These are phyloP conservation scores for Venturia canescens DNA, from an alignment of 1,140 invertebrate genomes.

Conservation along the genomic window DNA sequence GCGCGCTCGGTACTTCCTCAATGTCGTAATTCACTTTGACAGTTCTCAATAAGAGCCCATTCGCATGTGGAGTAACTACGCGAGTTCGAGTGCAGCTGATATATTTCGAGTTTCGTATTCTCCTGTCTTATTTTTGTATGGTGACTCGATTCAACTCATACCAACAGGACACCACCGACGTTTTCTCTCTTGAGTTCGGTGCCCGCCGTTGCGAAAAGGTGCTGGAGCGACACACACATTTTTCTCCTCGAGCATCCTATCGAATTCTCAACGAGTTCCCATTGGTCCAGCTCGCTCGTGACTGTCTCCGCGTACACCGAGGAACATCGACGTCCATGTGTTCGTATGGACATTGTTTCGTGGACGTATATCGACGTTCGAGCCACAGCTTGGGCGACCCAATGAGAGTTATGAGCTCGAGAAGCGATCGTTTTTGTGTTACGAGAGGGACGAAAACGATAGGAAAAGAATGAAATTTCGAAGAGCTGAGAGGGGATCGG, in stretches of 20 bases:
- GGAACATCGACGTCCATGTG: not conserved
- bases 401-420: constrained; percentile 7
- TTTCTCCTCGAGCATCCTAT: not conserved
- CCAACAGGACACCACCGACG: not conserved
- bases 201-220: not conserved
- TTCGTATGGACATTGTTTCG: not conserved
- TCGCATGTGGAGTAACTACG: not conserved
- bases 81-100: not conserved
- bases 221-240: not conserved
- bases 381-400: not conserved
- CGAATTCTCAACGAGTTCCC: not conserved
- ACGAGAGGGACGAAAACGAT: not conserved
- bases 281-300: not conserved
- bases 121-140: not conserved
- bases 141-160: not conserved
- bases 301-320: not conserved
- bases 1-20: not conserved
- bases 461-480: not conserved
- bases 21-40: constrained; percentile 40
- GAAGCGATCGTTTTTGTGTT: not conserved
- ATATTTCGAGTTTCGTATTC: constrained; percentile 10
- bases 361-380: not conserved
- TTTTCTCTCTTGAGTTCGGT: not conserved
- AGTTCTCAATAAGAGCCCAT: constrained; percentile 27
- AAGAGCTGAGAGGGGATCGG: not conserved